Percentiles rank a stretch among this genome's conserved stretches.
These are phyloP conservation scores for Psittacula cyanocephala DNA, from an alignment of 2,113 vertebrate genomes.

Conservation along the genomic window DNA sequence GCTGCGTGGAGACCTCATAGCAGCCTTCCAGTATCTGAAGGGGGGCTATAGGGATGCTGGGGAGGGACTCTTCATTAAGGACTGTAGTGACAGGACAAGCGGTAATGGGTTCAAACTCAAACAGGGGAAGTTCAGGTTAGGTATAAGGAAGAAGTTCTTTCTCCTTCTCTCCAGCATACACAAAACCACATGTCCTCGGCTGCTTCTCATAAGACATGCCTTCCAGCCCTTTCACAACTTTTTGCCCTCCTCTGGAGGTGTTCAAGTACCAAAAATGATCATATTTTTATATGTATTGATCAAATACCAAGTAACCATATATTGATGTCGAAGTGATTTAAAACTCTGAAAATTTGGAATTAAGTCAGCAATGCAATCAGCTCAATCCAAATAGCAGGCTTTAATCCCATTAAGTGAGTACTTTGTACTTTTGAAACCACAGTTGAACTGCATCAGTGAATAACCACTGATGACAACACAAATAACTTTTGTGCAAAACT, in stretches of 20 bases:
- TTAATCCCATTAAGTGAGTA: background rate
- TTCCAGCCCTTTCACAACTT: background rate
- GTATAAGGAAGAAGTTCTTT: background rate
- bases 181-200: background rate
- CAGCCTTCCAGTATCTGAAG: background rate
- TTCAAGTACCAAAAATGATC: background rate
- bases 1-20: too few species aligned
- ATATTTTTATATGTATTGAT: background rate
- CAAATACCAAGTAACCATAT: background rate
- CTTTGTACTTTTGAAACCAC: background rate
- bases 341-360: background rate
- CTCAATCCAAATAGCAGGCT: background rate
- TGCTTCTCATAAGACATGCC: rapidly evolving
- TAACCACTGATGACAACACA: background rate
- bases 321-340: background rate
- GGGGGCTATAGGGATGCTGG: background rate
- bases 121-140: background rate
- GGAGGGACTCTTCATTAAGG: background rate
- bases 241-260: rapidly evolving
- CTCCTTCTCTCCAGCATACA: background rate
- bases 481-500: background rate
- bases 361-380: background rate
- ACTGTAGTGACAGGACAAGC: background rate
- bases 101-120: background rate
- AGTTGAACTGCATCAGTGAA: background rate